Evolutionary conservation across 64 coral and sea anemone genomes (phyloP).

Genomic region (Pocillopora verrucosa): DNA sequence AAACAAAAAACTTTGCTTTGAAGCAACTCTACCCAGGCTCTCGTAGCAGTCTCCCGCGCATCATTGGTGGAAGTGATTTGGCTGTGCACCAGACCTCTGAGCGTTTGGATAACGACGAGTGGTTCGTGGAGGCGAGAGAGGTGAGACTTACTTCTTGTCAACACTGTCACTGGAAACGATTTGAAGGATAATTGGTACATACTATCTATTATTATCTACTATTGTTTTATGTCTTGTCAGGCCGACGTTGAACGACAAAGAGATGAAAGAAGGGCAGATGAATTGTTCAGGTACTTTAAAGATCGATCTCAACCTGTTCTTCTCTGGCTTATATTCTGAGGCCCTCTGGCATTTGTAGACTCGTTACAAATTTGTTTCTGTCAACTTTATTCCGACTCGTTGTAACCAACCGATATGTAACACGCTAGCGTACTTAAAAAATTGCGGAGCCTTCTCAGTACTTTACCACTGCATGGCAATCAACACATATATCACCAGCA

Average conservation of each 20-base stretch:
- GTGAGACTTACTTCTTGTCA: constrained; percentile 8
- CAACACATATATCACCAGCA: no score
- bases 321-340: no score
- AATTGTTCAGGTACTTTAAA: constrained; percentile 71
- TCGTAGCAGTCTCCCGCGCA: constrained; percentile 49
- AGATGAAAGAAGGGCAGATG: constrained; percentile 65
- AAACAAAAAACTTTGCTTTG: not conserved
- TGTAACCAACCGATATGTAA: no score
- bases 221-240: not conserved
- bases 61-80: constrained; percentile 86
- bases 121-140: constrained; percentile 73
- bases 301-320: not conserved
- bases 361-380: no score
- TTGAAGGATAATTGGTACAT: not conserved
- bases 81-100: constrained; percentile 36
- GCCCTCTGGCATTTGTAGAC: no score
- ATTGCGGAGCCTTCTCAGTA: no score
- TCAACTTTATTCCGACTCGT: no score
- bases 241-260: constrained; percentile 66
- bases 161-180: not conserved
- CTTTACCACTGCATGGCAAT: no score
- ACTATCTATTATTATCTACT: no score
- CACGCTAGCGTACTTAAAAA: no score
- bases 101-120: constrained; percentile 44
- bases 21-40: constrained; percentile 82